These are phyloP conservation scores for Catajapyx aquilonaris DNA, from an alignment of 1,140 invertebrate species.

Conservation along the genomic window DNA sequence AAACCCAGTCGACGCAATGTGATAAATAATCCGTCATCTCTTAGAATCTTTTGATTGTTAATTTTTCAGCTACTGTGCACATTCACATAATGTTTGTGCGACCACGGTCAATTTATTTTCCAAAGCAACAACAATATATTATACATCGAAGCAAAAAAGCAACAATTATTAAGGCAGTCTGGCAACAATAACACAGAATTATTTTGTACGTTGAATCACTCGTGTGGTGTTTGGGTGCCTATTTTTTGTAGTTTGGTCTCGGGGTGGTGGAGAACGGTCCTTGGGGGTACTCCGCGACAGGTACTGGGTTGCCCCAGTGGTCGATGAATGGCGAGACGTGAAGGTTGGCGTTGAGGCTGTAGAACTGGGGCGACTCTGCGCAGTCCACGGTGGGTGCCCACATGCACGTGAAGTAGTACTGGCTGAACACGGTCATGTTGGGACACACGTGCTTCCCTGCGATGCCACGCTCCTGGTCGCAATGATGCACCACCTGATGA, in stretches of 20 bases:
- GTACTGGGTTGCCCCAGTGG: conserved; percentile 1
- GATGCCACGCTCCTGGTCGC: conserved; percentile 1
- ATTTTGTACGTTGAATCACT: no score
- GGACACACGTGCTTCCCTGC: conserved; percentile 9
- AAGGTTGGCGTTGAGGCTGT: conserved; percentile 1
- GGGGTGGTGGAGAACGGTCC: background rate
- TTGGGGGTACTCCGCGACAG: background rate
- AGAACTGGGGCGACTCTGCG: conserved; percentile 1
- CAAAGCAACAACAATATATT: no score
- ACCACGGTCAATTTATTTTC: no score
- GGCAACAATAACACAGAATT: no score
- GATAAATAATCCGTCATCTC: no score
- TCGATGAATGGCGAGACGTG: background rate
- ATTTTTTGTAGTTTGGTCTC: background rate
- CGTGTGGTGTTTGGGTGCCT: no score
- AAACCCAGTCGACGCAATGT: no score
- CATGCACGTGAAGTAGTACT: conserved; percentile 8
- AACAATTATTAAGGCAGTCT: no score
- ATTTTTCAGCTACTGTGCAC: no score
- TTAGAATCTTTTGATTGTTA: no score
- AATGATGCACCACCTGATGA: conserved; percentile 6
- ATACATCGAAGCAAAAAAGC: no score
- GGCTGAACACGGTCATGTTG: conserved; percentile 13
- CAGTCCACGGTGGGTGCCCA: conserved; percentile 8
- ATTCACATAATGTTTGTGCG: no score